These are phyloP conservation scores for Scotopteryx bipunctaria DNA, from an alignment of 2,888 invertebrate genomes.

Conservation along the genomic window DNA sequence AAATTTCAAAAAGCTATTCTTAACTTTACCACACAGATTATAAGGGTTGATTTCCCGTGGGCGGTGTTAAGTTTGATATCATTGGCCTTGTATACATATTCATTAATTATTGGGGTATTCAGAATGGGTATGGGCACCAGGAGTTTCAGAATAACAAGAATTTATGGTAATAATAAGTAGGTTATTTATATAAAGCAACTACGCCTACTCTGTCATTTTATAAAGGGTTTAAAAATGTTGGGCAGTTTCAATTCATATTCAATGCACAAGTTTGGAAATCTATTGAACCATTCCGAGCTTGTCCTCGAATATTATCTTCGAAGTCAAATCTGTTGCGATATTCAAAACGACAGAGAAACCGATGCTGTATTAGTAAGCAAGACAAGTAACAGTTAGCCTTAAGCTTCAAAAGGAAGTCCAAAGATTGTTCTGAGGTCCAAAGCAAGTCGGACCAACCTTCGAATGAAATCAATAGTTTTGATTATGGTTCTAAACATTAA, in stretches of 20 bases:
- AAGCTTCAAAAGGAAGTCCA: not conserved
- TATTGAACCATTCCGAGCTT: too few relatives aligned
- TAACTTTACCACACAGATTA: constrained; percentile 24
- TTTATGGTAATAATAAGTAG: constrained; percentile 39
- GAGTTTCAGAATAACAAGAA: constrained; percentile 41
- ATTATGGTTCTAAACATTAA: too few relatives aligned
- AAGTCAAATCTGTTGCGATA: not conserved
- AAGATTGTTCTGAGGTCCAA: too few relatives aligned
- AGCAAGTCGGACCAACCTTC: not conserved
- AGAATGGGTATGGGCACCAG: constrained; percentile 38
- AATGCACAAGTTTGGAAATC: not conserved
- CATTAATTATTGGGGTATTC: constrained; percentile 58
- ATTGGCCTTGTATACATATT: constrained; percentile 51
- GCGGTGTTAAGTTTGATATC: constrained; percentile 37
- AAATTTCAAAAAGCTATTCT: constrained; percentile 32
- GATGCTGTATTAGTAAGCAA: not conserved
- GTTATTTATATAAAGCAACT: constrained; percentile 20
- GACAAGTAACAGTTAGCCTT: not conserved
- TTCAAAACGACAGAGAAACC: not conserved
- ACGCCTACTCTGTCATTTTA: not conserved
- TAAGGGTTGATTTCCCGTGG: constrained; percentile 33
- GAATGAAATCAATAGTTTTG: too few relatives aligned
- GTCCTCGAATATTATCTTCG: not conserved
- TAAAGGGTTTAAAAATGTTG: not conserved
- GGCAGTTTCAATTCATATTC: not conserved